A percentile compares a stretch with the other conserved stretches of the same genome.
These are phyloP conservation scores for Chelidonichthys spinosus DNA, from an alignment of 2,797 vertebrate species.

Conservation along the genomic window DNA sequence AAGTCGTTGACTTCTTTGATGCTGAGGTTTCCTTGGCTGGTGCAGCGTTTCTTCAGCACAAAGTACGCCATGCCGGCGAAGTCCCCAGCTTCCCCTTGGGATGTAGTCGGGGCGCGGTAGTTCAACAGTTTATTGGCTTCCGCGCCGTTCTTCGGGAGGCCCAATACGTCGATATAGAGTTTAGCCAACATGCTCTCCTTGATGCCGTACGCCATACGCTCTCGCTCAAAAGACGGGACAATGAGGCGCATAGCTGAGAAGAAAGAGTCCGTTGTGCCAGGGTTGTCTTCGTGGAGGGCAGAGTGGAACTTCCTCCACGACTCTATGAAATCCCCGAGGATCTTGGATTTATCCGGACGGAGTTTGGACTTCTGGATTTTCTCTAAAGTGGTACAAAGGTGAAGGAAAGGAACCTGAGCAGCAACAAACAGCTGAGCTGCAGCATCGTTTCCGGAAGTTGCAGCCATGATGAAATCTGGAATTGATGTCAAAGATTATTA, in stretches of 20 bases:
- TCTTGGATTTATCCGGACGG: conserved; percentile 89
- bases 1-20: conserved; percentile 93
- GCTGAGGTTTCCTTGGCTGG: conserved; percentile 87
- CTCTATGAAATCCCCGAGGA: conserved; percentile 90
- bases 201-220: conserved; percentile 97
- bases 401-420: conserved; percentile 90
- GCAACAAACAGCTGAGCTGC: conserved; percentile 83
- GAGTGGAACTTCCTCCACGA: conserved; percentile 95
- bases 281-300: conserved; percentile 89
- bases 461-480: conserved; percentile 76
- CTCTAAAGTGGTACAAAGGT: conserved; percentile 92
- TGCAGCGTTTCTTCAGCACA: conserved; percentile 92
- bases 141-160: conserved; percentile 91
- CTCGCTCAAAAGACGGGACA: conserved; percentile 92
- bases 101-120: conserved; percentile 89
- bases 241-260: conserved; percentile 96
- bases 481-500: background rate
- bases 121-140: conserved; percentile 94
- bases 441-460: conserved; percentile 58
- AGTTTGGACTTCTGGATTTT: conserved; percentile 92
- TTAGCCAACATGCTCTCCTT: conserved; percentile 98
- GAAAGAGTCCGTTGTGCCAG: conserved; percentile 91
- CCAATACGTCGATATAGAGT: conserved; percentile 93
- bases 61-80: conserved; percentile 95
- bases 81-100: conserved; percentile 92